A percentile compares a stretch with the other conserved stretches of the same genome.
Conservation (phyloP, 2,797 vertebrate genomes). For the Phaenicophaeus curvirostris region DNA sequence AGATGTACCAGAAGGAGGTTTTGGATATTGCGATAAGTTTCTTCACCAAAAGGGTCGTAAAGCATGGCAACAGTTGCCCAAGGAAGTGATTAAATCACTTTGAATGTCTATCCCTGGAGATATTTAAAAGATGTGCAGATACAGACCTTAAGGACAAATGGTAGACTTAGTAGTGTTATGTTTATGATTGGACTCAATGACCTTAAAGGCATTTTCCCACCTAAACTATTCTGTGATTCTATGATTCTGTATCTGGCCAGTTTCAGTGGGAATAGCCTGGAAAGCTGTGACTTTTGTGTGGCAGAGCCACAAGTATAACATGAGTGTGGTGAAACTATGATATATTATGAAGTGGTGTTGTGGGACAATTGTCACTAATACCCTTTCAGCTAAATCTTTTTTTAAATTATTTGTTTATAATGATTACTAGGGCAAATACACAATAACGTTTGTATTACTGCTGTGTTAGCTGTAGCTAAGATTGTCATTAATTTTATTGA, state of each 20-base stretch:
- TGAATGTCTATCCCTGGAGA: no score
- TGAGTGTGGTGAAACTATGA: not conserved
- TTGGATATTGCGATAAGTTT: no score
- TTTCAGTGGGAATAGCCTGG: not conserved
- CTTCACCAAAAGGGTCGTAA: no score
- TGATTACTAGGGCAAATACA: not conserved
- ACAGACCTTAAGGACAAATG: no score
- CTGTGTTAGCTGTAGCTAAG: not conserved
- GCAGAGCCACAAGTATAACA: not conserved
- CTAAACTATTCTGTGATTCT: no score
- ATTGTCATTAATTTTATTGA: not conserved
- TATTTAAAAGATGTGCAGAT: no score
- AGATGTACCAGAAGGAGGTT: no score
- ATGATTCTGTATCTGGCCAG: not conserved
- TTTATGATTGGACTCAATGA: no score
- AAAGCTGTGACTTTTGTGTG: not conserved
- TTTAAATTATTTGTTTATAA: not conserved
- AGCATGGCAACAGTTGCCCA: no score
- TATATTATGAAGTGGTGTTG: not conserved
- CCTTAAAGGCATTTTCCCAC: no score
- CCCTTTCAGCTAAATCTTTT: not conserved
- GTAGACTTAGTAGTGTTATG: no score
- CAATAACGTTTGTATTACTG: not conserved
- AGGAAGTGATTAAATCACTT: no score
- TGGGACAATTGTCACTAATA: not conserved